phyloP scores from a whole-genome alignment of 2,888 invertebrate species.

The Hirtodrosophila confusa region DNA sequence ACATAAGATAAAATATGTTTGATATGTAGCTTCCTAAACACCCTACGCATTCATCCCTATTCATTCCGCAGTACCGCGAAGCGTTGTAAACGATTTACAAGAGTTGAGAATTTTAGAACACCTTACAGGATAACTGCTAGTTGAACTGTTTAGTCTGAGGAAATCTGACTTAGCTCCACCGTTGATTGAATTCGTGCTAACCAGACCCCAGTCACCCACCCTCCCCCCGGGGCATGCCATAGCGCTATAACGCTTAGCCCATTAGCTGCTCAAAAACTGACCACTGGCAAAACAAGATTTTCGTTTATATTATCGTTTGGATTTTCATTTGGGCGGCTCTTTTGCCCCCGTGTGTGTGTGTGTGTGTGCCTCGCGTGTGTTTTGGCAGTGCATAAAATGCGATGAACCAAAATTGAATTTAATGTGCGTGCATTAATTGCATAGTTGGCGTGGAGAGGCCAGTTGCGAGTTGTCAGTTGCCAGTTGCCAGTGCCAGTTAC shows the following conservation, averaged over 20 bases:
- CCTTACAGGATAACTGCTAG: no score
- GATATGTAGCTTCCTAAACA: no score
- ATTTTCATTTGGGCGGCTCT: neutral
- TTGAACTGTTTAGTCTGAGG: no score
- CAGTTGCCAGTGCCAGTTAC: no score
- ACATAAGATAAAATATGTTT: no score
- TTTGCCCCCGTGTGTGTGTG: slow-evolving; percentile 1
- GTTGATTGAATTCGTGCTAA: no score
- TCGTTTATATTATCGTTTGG: slow-evolving; percentile 37
- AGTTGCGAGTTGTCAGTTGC: neutral
- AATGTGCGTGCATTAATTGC: slow-evolving; percentile 67
- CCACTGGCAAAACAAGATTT: slow-evolving; percentile 16
- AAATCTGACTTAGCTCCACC: neutral
- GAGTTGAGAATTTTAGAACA: no score
- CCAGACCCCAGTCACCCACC: no score
- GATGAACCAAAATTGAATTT: slow-evolving; percentile 57
- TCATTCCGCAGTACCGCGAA: no score
- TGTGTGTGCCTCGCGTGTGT: slow-evolving; percentile 4
- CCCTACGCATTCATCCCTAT: no score
- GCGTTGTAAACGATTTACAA: no score
- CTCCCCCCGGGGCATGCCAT: no score
- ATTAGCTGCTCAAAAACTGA: slow-evolving; percentile 15
- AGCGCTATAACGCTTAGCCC: neutral
- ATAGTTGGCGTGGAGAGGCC: neutral
- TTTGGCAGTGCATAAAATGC: slow-evolving; percentile 38